Evolutionary conservation across 1,140 invertebrate genomes (phyloP).

Genomic region (Drosophila bipectinata): DNA sequence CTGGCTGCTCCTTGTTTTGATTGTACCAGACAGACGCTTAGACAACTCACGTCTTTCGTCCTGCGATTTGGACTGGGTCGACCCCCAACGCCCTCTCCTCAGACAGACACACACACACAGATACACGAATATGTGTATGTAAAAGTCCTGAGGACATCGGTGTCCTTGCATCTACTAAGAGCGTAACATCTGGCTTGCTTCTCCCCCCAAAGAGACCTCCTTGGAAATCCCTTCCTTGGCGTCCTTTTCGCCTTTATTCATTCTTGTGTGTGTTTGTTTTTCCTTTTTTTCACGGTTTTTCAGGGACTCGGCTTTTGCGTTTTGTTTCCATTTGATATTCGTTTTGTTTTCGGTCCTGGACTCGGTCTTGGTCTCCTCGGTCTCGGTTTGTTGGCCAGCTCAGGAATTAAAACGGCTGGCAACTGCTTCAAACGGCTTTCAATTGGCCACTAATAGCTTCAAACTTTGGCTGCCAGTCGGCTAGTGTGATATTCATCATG

Average conservation of each 20-base stretch:
- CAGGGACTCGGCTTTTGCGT: slow-evolving; percentile 16
- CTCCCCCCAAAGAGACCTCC: background rate
- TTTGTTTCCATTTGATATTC: too few species aligned
- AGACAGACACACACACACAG: background rate
- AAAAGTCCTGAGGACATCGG: slow-evolving; percentile 27
- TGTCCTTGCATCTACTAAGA: slow-evolving; percentile 46
- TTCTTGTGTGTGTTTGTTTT: background rate
- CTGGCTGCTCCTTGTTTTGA: slow-evolving; percentile 45
- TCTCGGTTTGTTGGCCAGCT: background rate
- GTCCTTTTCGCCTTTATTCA: slow-evolving; percentile 18
- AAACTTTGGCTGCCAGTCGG: background rate
- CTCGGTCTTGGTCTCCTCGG: background rate
- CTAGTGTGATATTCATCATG: background rate
- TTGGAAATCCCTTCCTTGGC: slow-evolving; percentile 9
- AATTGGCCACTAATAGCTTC: background rate
- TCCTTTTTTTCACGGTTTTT: slow-evolving; percentile 2
- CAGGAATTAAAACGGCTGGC: slow-evolving; percentile 10
- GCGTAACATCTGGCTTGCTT: slow-evolving; percentile 39
- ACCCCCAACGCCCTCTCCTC: background rate
- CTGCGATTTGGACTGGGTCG: slow-evolving; percentile 23
- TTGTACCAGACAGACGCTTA: slow-evolving; percentile 53
- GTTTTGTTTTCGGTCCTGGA: slow-evolving; percentile 14
- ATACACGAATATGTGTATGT: background rate
- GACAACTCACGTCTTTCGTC: slow-evolving; percentile 42
- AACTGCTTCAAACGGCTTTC: background rate